Evolutionary conservation across 2,113 vertebrate genomes (phyloP).

Genomic region (Forbesichthys agassizii): DNA sequence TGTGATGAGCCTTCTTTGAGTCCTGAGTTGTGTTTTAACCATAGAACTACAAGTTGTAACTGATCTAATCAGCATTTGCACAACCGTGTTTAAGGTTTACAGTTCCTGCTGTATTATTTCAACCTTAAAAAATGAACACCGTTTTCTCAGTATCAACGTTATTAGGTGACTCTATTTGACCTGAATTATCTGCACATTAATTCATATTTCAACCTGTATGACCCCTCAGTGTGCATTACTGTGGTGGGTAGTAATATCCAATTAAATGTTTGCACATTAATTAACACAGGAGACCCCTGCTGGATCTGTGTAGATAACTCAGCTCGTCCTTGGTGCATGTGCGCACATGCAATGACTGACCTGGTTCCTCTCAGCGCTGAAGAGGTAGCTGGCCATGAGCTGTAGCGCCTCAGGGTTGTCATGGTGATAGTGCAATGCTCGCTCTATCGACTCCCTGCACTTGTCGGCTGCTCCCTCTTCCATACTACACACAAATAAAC

Average conservation of each 20-base stretch:
- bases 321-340: slow-evolving; percentile 25
- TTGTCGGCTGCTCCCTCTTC: slow-evolving; percentile 77
- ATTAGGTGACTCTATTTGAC: slow-evolving; percentile 37
- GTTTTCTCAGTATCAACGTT: too few relatives aligned
- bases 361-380: slow-evolving; percentile 80
- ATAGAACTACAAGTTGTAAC: not conserved
- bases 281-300: slow-evolving; percentile 62
- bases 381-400: slow-evolving; percentile 85
- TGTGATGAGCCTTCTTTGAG: too few relatives aligned
- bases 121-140: too few relatives aligned
- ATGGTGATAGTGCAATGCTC: slow-evolving; percentile 75
- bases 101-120: not conserved
- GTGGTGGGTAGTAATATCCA: slow-evolving; percentile 64
- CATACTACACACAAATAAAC: slow-evolving; percentile 66
- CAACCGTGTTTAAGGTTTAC: not conserved
- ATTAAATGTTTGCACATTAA: slow-evolving; percentile 72
- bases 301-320: slow-evolving; percentile 64
- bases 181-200: slow-evolving; percentile 37
- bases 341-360: slow-evolving; percentile 54
- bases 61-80: not conserved
- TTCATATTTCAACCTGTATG: slow-evolving; percentile 53
- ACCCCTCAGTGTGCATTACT: not conserved
- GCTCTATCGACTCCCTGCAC: slow-evolving; percentile 77
- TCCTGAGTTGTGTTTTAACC: not conserved
- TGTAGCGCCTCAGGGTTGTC: slow-evolving; percentile 81